phyloP scores from a whole-genome alignment of 2,797 vertebrate genomes.

The Enteromius viviparus region DNA sequence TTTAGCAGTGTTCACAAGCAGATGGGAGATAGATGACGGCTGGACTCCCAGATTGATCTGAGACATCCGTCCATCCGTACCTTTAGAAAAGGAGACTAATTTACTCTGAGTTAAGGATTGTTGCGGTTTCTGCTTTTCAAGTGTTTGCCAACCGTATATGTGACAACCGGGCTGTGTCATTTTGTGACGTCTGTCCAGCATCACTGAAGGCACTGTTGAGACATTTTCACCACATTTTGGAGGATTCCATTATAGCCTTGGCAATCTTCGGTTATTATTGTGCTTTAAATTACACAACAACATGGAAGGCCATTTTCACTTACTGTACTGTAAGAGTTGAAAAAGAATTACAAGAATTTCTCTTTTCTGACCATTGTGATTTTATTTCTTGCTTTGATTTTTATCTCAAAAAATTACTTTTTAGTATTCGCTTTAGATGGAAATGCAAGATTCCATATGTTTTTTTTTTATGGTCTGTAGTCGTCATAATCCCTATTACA shows the following conservation, averaged over 20 bases:
- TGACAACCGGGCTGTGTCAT: not conserved
- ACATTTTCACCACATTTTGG: not conserved
- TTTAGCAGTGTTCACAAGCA: slow-evolving; percentile 31
- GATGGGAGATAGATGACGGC: slow-evolving; percentile 33
- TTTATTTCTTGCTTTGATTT: not conserved
- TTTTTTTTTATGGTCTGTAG: too few relatives aligned
- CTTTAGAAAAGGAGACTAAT: slow-evolving; percentile 38
- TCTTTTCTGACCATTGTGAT: not conserved
- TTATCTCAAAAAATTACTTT: too few relatives aligned
- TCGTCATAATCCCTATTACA: too few relatives aligned
- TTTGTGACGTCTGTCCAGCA: not conserved
- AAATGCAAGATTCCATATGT: too few relatives aligned
- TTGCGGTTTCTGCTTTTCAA: slow-evolving; percentile 23
- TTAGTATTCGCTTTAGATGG: too few relatives aligned
- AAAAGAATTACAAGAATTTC: not conserved
- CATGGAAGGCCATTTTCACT: not conserved
- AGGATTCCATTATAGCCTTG: not conserved
- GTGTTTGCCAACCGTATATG: not conserved
- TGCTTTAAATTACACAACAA: not conserved
- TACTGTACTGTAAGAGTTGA: not conserved
- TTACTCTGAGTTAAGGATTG: slow-evolving; percentile 15
- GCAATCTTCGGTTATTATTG: not conserved
- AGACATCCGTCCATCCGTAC: slow-evolving; percentile 11
- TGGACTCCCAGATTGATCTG: not conserved
- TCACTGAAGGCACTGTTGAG: not conserved